phyloP scores from a whole-genome alignment of 2,113 vertebrate species.

The Pelusios castaneus region DNA sequence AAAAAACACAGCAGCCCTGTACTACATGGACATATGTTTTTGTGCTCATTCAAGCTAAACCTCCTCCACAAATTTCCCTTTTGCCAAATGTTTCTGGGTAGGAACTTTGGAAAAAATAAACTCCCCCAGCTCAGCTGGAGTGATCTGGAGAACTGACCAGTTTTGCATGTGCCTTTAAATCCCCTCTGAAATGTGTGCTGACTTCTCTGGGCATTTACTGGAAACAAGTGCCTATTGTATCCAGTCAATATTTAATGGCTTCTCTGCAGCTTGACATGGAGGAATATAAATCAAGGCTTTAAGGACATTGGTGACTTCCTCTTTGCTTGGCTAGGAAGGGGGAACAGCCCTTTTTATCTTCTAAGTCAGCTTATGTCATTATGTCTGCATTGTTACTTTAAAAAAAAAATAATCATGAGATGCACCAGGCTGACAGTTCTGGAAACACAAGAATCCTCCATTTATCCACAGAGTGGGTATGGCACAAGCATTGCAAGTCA shows the following conservation, averaged over 20 bases:
- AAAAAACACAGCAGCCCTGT: not conserved
- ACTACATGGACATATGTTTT: conserved; percentile 61
- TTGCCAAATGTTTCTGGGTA: conserved; percentile 71
- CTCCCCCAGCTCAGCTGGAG: conserved; percentile 38
- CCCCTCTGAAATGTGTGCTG: not conserved
- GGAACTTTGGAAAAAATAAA: conserved; percentile 67
- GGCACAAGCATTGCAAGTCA: not conserved
- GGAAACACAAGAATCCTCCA: not conserved
- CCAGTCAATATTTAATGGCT: not conserved
- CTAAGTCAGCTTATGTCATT: not conserved
- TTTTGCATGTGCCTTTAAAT: not conserved
- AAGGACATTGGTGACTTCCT: not conserved
- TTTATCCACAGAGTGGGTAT: not conserved
- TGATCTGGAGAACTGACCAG: not conserved
- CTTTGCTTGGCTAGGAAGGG: not conserved
- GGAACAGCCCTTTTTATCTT: not conserved
- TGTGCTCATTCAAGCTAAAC: conserved; percentile 57
- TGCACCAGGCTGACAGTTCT: not conserved
- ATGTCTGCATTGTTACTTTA: not conserved
- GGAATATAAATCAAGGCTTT: not conserved
- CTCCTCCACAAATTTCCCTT: conserved; percentile 64
- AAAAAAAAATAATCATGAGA: not conserved
- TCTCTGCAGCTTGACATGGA: not conserved
- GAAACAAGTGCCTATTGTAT: conserved; percentile 64
- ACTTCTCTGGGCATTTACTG: not conserved